Percentiles rank a stretch among this genome's conserved stretches.
Evolutionary conservation across 2,888 invertebrate species (phyloP).

Genomic region (Augiades crinisus): DNA sequence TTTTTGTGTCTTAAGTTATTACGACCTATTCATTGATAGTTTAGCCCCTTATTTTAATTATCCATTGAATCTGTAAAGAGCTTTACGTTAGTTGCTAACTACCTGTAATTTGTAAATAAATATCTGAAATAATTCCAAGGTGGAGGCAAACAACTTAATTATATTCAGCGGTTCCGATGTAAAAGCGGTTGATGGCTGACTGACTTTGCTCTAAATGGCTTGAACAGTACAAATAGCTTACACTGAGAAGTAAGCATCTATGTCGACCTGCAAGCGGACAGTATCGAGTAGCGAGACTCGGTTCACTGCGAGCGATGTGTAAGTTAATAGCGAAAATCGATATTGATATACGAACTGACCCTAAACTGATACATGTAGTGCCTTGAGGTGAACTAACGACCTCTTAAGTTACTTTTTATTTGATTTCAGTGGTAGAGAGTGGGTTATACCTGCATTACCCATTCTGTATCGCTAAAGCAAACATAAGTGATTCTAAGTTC

Average conservation of each 20-base stretch:
- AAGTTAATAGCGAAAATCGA: conserved; percentile 40
- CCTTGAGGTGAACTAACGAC: neutral
- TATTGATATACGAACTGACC: conserved; percentile 11
- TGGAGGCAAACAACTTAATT: too few species aligned
- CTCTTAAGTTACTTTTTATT: too few species aligned
- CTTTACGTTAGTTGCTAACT: too few species aligned
- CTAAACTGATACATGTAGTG: neutral
- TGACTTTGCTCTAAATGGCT: conserved; percentile 54
- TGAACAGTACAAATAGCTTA: conserved; percentile 73
- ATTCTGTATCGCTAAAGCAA: too few species aligned
- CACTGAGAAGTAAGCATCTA: conserved; percentile 53
- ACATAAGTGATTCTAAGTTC: too few species aligned
- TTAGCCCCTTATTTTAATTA: too few species aligned
- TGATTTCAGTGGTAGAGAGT: neutral
- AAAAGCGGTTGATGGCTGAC: conserved; percentile 28
- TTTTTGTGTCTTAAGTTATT: too few species aligned
- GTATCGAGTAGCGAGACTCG: conserved; percentile 56
- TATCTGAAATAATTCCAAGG: neutral
- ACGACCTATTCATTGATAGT: too few species aligned
- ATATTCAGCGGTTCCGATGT: neutral
- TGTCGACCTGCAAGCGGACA: conserved; percentile 58
- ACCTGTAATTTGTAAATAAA: neutral
- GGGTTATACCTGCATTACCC: too few species aligned
- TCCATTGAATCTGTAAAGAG: too few species aligned
- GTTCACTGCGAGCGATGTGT: conserved; percentile 40